Evolutionary conservation across 2,797 vertebrate species (phyloP), one percentile per base, ranked within the genome.

Genomic region (Danio choprae): DNA sequence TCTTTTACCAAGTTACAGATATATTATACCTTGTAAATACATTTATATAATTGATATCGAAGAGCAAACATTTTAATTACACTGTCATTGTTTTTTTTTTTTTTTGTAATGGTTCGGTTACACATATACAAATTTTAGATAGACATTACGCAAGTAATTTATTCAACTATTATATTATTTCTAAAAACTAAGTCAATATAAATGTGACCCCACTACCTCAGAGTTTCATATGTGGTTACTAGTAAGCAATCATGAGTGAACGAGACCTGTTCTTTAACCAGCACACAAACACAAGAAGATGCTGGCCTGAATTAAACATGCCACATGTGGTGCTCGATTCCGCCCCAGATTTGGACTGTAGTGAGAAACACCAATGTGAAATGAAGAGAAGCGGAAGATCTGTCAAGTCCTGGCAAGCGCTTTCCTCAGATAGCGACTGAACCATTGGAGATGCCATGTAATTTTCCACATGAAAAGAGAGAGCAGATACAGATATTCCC

Each of bases 391-490:
- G 70, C 75, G 81, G 67, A 79, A 40, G 29, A 81, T 84, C 74
- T 72, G 48, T 58, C 60, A 59, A 43, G n/a, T n/a, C 18, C 60
- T 60, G 80, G 58, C 63, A 56, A 77, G 60, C 62, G 6, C 50
- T 40, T 73, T 73, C 62, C 74, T 76, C 18, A 64, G 44, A 64
- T 70, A 50, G 56, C 20, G 62, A 62, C 77, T 63, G 60, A 70
- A 85, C 68, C 76, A 63, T 81, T 85, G 48, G 74, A 85, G 81
- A 80, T 83, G 78, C 48, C 74, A 82, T 79, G 81, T 80, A 69
- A 83, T 84, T 87, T 84, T 86, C 80, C 81, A 83, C 78, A 86
- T 86, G 80, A 84, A 84, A 75, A 81, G 77, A 72, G 69, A 68
- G 65, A 69, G 70, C 41, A 82, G 74, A 85, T 78, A 58, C 74